Evolutionary conservation across 2,888 invertebrate species (phyloP).

Genomic region (Myopa tessellatipennis): DNA sequence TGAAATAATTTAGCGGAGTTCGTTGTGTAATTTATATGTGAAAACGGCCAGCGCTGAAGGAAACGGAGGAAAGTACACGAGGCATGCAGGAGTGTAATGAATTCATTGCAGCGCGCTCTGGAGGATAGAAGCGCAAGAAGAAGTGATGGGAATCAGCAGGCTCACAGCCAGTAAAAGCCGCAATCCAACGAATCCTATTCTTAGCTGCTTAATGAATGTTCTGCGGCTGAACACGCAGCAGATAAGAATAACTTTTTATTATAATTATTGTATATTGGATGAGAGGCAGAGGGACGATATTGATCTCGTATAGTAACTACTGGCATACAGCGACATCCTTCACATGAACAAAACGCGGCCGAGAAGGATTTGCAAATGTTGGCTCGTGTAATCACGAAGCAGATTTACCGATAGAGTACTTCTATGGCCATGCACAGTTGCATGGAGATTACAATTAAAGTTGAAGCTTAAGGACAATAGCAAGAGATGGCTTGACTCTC

Average conservation of each 20-base stretch:
- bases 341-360: too few relatives aligned
- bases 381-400: too few relatives aligned
- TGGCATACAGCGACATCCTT: too few relatives aligned
- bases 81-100: background rate
- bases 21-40: slow-evolving; percentile 52
- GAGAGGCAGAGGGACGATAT: too few relatives aligned
- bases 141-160: slow-evolving; percentile 27
- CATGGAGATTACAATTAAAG: slow-evolving; percentile 10
- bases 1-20: slow-evolving; percentile 66
- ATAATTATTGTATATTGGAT: too few relatives aligned
- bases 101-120: background rate
- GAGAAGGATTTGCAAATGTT: too few relatives aligned
- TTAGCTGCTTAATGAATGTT: background rate
- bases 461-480: background rate
- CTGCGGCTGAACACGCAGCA: background rate
- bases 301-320: too few relatives aligned
- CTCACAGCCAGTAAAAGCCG: slow-evolving; percentile 25
- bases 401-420: too few relatives aligned
- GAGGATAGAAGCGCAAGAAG: too few relatives aligned
- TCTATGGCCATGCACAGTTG: background rate
- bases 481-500: background rate
- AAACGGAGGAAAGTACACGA: background rate
- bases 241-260: too few relatives aligned
- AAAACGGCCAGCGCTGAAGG: slow-evolving; percentile 17
- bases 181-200: background rate